Evolutionary conservation across 2,888 invertebrate genomes (phyloP).

Genomic region (Xanthia icteritia): DNA sequence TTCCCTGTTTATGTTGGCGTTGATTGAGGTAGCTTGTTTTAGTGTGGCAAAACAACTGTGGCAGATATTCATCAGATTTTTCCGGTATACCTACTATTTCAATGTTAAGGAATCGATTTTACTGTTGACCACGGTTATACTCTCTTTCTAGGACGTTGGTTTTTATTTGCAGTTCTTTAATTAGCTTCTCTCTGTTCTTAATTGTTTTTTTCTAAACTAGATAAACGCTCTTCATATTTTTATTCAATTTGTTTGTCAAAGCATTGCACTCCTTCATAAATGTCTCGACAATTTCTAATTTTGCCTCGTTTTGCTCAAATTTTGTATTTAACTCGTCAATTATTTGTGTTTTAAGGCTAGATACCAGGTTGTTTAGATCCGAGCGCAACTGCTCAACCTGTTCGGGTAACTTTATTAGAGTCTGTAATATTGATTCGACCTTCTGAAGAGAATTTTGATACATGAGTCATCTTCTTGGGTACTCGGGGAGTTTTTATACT

Average conservation of each 20-base stretch:
- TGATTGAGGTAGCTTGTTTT: background rate
- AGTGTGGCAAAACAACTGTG: background rate
- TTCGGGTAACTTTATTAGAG: background rate
- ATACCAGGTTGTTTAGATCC: background rate
- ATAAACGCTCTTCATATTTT: background rate
- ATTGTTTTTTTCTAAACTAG: background rate
- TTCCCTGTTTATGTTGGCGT: background rate
- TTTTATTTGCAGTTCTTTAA: conserved; percentile 4
- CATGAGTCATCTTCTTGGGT: background rate
- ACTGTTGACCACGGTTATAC: background rate
- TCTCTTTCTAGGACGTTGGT: background rate
- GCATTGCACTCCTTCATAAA: background rate
- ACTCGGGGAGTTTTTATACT: no score
- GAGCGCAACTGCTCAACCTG: background rate
- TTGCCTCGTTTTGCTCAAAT: background rate
- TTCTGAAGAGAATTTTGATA: background rate
- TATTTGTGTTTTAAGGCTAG: background rate
- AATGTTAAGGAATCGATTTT: background rate
- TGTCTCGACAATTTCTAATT: background rate
- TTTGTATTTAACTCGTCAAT: background rate
- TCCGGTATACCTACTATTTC: background rate
- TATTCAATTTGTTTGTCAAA: background rate
- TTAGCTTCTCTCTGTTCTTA: background rate
- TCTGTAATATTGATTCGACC: background rate
- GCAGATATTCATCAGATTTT: background rate